Conservation (phyloP, 2,797 vertebrate genomes). For the Sarcophilus harrisii region DNA sequence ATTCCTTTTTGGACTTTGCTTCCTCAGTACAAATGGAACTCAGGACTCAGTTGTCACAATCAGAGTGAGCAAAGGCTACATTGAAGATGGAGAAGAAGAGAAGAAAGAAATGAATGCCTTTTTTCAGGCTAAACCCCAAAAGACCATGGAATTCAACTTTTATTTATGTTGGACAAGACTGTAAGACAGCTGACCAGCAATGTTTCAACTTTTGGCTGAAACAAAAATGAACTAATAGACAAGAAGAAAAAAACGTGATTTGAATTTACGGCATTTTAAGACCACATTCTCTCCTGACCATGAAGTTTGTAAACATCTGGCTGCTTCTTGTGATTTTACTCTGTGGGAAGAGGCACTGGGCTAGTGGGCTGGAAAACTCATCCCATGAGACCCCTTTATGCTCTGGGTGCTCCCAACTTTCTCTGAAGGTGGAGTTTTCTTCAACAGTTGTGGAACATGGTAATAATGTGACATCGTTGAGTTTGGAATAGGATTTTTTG, state of each 20-base stretch:
- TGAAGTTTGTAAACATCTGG: constrained; percentile 90
- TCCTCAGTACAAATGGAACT: constrained; percentile 86
- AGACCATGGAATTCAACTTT: constrained; percentile 88
- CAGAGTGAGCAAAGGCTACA: constrained; percentile 87
- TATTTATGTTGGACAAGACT: constrained; percentile 80
- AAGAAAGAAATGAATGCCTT: constrained; percentile 97
- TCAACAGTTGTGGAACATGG: constrained; percentile 95
- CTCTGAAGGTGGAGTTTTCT: constrained; percentile 95
- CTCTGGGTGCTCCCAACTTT: constrained; percentile 92
- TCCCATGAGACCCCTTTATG: constrained; percentile 82
- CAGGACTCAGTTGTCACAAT: constrained; percentile 83
- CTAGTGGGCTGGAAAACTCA: constrained; percentile 87
- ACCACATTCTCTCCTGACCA: constrained; percentile 82
- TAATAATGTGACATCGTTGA: constrained; percentile 78
- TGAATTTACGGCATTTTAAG: constrained; percentile 84
- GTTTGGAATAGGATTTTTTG: neutral
- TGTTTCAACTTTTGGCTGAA: constrained; percentile 77
- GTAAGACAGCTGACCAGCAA: constrained; percentile 76
- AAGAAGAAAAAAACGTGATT: constrained; percentile 79
- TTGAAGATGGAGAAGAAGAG: constrained; percentile 98
- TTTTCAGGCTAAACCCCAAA: constrained; percentile 85
- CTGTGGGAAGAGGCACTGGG: constrained; percentile 88
- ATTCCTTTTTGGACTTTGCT: constrained; percentile 53
- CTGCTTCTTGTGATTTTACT: constrained; percentile 88
- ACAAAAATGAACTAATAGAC: constrained; percentile 82